Percentiles rank a stretch among this genome's conserved stretches.
Evolutionary conservation across 2,797 vertebrate genomes (phyloP).

Genomic region (Myotis daubentonii): DNA sequence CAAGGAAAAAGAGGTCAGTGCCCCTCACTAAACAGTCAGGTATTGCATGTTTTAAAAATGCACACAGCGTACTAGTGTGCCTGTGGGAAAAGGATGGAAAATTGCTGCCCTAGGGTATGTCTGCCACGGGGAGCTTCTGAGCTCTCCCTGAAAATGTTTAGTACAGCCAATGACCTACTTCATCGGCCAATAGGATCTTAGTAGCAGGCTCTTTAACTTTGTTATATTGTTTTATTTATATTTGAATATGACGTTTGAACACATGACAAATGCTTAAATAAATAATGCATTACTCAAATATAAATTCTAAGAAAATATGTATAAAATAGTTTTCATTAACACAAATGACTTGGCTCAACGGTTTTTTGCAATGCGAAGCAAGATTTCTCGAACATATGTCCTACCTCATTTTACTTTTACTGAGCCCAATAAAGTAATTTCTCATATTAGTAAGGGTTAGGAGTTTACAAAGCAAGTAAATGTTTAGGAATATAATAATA

Average conservation of each 20-base stretch:
- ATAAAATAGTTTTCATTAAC: neutral
- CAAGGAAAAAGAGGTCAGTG: neutral
- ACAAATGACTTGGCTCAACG: neutral
- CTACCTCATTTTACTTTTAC: neutral
- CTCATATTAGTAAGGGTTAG: neutral
- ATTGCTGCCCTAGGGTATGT: neutral
- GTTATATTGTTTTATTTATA: neutral
- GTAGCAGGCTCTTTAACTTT: neutral
- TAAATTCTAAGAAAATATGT: neutral
- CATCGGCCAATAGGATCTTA: neutral
- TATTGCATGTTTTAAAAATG: neutral
- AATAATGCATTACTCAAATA: neutral
- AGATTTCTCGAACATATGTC: neutral
- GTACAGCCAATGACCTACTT: neutral
- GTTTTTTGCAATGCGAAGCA: neutral
- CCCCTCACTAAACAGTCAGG: neutral
- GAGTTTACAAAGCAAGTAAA: neutral
- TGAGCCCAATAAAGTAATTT: neutral
- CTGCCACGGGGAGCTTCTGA: neutral
- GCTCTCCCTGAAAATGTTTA: neutral
- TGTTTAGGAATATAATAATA: neutral
- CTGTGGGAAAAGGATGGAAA: neutral
- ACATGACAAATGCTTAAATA: neutral
- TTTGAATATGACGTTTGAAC: neutral
- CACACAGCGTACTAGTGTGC: neutral